Evolutionary conservation across 2,888 invertebrate species (phyloP).

Genomic region (Synergus laeviventris): DNA sequence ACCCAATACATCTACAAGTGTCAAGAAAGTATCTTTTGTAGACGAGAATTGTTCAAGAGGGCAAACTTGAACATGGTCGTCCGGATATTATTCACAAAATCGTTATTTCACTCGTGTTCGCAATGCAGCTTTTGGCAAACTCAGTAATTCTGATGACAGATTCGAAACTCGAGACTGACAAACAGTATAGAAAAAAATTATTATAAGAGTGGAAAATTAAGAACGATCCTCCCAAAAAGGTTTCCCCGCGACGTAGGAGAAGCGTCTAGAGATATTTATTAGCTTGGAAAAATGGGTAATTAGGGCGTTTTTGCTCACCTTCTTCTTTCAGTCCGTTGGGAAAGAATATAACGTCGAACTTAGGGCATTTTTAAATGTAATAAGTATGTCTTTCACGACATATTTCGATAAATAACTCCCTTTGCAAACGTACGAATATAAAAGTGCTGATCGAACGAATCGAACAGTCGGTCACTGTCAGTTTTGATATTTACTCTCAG

Average conservation of each 20-base stretch:
- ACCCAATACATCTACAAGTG: slow-evolving; percentile 39
- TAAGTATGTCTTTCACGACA: slow-evolving; percentile 17
- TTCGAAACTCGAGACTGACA: background rate
- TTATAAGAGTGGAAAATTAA: slow-evolving; percentile 11
- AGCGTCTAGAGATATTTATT: slow-evolving; percentile 35
- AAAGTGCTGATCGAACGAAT: slow-evolving; percentile 14
- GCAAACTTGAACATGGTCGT: slow-evolving; percentile 36
- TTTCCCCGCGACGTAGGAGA: slow-evolving; percentile 17
- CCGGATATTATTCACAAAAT: slow-evolving; percentile 35
- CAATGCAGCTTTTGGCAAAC: background rate
- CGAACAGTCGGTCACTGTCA: slow-evolving; percentile 3
- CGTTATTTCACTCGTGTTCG: slow-evolving; percentile 11
- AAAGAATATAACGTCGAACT: slow-evolving; percentile 7
- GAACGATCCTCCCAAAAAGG: slow-evolving; percentile 34
- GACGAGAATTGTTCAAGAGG: slow-evolving; percentile 35
- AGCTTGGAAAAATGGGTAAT: background rate
- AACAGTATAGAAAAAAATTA: background rate
- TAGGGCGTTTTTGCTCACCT: slow-evolving; percentile 13
- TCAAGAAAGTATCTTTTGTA: slow-evolving; percentile 41
- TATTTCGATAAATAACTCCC: slow-evolving; percentile 36
- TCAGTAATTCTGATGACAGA: background rate
- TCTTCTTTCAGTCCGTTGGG: background rate
- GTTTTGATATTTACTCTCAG: background rate
- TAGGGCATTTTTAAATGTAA: slow-evolving; percentile 14
- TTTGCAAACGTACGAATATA: slow-evolving; percentile 28